Base-by-base conservation (phyloP, 2,888 invertebrate species). In the Lymantria dispar region DNA sequence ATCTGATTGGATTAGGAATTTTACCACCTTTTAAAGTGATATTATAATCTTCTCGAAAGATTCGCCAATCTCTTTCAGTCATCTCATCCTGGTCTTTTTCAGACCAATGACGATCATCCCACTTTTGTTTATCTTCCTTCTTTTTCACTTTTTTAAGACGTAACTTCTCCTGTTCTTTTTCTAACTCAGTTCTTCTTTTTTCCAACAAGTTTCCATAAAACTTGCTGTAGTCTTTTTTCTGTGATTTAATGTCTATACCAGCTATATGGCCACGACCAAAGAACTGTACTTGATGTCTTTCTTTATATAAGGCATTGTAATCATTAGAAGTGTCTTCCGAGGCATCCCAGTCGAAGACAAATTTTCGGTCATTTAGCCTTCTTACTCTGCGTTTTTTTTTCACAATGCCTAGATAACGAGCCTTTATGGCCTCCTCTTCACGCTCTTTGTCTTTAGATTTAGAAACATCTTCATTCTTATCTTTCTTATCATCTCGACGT, bases 261-360 rank as follows among this genome's bases (percentile, higher is more conserved):
- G 99, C 99, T 31, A 99, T 94, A 80, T 99, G 98, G 9, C 99
- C 99, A 54, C 99, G 93, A 0, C 99, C 99, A 91, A 97, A 99
- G 83, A 99, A 99, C 87, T 99, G 98, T 7, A 98, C 97, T 87
- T 98, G 97, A 87, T 99, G 99, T 45, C 97, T 93, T 68, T 99
- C 98, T 83, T 99, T 99, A 77, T 99, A 99, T 15, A 99, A 91
- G 54, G 95, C 94, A 84, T 99, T 99, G 77, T 99, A 99, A 91
- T 99, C 99, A 57, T 96, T 95, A 2, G 98, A 98, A 0, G 99
- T 99, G 76, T 99, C 99, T 85, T 99, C 99, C 0, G 97, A 96
- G 0, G 98, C 98, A 89, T 99, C 99, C 99, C 99, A 99, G 86
- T 99, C 99, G 85, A 99, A 99, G 0, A 99, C 99, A 92, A 99